phyloP scores from a whole-genome alignment of 2,113 vertebrate genomes.

The Leiothrix lutea region DNA sequence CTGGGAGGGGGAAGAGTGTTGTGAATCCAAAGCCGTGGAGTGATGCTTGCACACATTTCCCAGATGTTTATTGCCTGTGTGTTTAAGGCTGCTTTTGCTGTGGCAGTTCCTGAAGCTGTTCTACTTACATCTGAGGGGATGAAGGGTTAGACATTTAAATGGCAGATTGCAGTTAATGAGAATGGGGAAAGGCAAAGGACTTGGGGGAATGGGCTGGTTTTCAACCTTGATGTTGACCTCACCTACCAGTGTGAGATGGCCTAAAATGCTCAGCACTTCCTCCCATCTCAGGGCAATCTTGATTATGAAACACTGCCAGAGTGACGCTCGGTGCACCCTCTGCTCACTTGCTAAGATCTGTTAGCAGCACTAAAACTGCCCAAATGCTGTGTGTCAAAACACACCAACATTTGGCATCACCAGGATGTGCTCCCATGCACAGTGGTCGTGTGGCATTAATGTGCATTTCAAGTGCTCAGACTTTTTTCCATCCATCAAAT shows the following conservation, averaged over 20 bases:
- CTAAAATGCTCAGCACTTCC: fast-evolving
- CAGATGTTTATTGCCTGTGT: not conserved
- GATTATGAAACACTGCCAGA: not conserved
- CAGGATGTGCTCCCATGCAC: not conserved
- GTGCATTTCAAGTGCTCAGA: not conserved
- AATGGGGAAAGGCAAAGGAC: not conserved
- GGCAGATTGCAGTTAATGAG: not conserved
- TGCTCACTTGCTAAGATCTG: not conserved
- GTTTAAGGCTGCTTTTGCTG: not conserved
- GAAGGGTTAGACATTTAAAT: not conserved
- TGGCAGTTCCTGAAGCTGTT: not conserved
- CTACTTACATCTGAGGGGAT: not conserved
- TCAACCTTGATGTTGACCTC: not conserved
- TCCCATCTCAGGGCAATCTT: not conserved
- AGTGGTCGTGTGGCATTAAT: not conserved
- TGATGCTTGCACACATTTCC: not conserved
- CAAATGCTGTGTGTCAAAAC: not conserved
- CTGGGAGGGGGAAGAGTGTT: not conserved
- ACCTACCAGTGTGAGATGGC: not conserved
- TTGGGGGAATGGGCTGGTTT: not conserved
- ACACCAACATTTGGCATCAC: not conserved
- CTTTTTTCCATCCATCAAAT: not conserved
- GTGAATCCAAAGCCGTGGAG: not conserved
- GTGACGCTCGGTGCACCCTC: fast-evolving
- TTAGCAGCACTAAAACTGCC: not conserved